Evolutionary conservation across 2,797 vertebrate genomes (phyloP), one percentile per base, ranked within the genome.

Genomic region (Characodon lateralis): DNA sequence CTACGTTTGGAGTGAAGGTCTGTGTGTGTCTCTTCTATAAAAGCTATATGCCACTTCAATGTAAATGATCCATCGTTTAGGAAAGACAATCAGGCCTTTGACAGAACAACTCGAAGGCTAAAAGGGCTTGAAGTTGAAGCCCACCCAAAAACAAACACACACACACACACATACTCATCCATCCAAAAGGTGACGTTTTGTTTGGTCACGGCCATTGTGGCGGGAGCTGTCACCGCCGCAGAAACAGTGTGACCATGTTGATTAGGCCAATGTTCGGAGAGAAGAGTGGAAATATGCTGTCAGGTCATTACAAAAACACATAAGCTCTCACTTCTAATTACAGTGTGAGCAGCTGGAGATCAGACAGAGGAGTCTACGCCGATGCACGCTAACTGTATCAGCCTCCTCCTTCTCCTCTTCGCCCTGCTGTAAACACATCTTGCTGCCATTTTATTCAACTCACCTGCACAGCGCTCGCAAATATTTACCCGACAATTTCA

Each of bases 241-340:
- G 95, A 96, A 95, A 92, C 85, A 91, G 95, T 92, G 89, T 93
- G 95, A 95, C 93, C 85, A 89, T 78, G 90, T 94, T 97, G 96
- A 97, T 96, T 95, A 95, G 91, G 86, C 41, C 85, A 91, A 88
- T 85, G 0, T 26, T 92, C 83, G 84, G 92, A 92, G 91, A 85
- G 79, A 80, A 76, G 91, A 91, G 94, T 95, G 93, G 94, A 96
- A 96, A 96, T 95, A 93, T 91, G 92, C 95, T 94, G 95, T 96
- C 94, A 94, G 93, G 94, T 96, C 94, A 80, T 96, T 97, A 96
- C 88, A 91, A 95, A 97, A 97, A 97, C 95, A 97, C 94, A 96
- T 96, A 95, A 95, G 88, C 90, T 85, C 95, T 97, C 96, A 94
- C 94, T 95, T 96, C 94, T 95, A 97, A 98, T 98, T 96, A 97